These are phyloP conservation scores for Mustela nigripes DNA, from an alignment of 2,113 vertebrate species.

Conservation along the genomic window DNA sequence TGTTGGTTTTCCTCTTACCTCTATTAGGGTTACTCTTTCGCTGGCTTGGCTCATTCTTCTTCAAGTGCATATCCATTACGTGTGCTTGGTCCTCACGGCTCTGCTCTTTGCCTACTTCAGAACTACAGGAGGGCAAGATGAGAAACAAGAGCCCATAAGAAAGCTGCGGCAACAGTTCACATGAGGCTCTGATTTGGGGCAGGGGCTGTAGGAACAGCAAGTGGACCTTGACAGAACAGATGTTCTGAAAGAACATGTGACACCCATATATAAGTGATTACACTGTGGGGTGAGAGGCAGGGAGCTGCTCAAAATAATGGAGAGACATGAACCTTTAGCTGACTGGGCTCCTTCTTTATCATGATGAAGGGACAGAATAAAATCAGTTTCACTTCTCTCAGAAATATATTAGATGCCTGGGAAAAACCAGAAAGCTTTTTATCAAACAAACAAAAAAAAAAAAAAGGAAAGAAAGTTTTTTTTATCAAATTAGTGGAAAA, in stretches of 20 bases:
- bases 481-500: not conserved
- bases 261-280: not conserved
- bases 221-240: not conserved
- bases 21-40: slow-evolving; percentile 44
- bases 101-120: slow-evolving; percentile 34
- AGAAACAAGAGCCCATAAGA: not conserved
- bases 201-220: not conserved
- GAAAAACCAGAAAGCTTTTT: not conserved
- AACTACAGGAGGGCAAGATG: not conserved
- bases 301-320: not conserved
- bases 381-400: not conserved
- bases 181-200: not conserved
- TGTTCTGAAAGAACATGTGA: not conserved
- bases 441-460: not conserved
- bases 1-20: slow-evolving; percentile 61
- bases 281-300: not conserved
- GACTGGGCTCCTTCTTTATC: not conserved
- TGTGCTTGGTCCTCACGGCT: not conserved
- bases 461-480: not conserved
- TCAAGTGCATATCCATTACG: not conserved
- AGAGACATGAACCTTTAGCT: not conserved
- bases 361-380: not conserved
- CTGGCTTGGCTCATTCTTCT: not conserved
- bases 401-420: not conserved
- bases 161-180: not conserved